Conservation (phyloP, 2,113 vertebrate genomes). For the Neotragus moschatus region DNA sequence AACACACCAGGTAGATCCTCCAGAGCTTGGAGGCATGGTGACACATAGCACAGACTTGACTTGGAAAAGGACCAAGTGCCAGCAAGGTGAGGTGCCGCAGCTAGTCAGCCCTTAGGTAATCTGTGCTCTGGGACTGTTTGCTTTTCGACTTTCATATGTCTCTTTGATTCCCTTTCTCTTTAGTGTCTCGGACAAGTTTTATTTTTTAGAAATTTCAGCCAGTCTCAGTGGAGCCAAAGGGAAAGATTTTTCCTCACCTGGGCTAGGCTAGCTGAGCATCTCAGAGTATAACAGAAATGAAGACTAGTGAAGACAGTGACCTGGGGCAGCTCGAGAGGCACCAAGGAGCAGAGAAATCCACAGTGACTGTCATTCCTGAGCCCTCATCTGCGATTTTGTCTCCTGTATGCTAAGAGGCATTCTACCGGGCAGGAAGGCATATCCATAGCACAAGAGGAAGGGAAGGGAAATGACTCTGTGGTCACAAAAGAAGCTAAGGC, state of each 20-base stretch:
- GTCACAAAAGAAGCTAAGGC: not conserved
- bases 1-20: not conserved
- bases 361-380: not conserved
- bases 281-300: not conserved
- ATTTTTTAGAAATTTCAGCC: not conserved
- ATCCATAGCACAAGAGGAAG: not conserved
- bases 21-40: not conserved
- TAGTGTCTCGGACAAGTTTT: not conserved
- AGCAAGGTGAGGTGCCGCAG: not conserved
- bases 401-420: not conserved
- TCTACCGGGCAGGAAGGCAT: not conserved
- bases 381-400: not conserved
- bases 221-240: not conserved
- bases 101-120: not conserved
- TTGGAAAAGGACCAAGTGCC: not conserved
- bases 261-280: not conserved
- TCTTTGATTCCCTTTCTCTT: not conserved
- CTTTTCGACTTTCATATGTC: not conserved
- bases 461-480: not conserved
- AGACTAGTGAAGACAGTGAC: not conserved
- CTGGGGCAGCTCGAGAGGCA: not conserved
- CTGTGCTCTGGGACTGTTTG: not conserved
- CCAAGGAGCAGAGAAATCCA: not conserved
- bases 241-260: not conserved
- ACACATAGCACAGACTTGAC: not conserved